Conservation (phyloP, 2,113 vertebrate species). For the Axis porcinus region DNA sequence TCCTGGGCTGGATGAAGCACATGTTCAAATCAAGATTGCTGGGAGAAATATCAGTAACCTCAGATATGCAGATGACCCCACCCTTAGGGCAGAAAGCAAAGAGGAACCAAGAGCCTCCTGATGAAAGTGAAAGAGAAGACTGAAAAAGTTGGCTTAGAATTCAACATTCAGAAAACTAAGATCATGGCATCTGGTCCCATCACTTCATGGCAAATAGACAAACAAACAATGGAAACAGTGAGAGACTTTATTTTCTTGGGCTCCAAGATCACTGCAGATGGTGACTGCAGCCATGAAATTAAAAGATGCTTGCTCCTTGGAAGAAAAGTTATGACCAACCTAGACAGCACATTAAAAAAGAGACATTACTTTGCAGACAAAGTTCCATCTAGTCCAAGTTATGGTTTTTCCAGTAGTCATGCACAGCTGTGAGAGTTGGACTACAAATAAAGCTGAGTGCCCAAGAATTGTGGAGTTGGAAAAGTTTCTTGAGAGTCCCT, state of each 20-base stretch:
- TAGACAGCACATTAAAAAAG: background rate
- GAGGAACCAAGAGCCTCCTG: background rate
- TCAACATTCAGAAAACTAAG: background rate
- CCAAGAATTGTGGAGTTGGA: background rate
- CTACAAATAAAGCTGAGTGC: background rate
- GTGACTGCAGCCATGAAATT: background rate
- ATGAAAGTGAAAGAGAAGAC: background rate
- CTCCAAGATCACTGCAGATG: background rate
- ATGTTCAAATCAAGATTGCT: background rate
- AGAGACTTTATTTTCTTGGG: background rate
- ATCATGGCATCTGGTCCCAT: background rate
- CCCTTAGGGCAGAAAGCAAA: background rate
- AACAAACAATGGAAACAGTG: background rate
- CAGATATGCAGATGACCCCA: background rate
- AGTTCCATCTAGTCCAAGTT: background rate
- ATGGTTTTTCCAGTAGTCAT: background rate
- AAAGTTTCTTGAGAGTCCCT: background rate
- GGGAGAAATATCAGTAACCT: background rate
- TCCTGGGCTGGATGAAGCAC: background rate
- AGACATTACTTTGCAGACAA: background rate
- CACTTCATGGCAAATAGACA: background rate
- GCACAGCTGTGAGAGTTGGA: background rate
- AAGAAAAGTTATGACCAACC: background rate
- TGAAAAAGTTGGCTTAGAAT: background rate
- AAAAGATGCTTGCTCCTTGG: background rate